Percentiles rank a stretch among this genome's conserved stretches.
Conservation (phyloP, 2,888 invertebrate genomes). For the Pollenia labialis region DNA sequence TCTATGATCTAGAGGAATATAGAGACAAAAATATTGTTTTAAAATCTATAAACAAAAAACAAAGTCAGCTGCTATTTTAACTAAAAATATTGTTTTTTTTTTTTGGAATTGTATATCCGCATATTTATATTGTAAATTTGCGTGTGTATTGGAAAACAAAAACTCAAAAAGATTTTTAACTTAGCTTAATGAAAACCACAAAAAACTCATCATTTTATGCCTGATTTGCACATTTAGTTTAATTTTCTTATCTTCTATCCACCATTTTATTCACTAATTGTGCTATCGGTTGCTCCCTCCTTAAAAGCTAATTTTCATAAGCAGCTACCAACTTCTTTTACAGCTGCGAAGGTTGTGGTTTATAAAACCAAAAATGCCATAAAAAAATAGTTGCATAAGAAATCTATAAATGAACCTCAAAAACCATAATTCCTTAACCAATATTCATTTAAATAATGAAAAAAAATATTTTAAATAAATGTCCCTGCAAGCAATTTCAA, state of each 20-base stretch:
- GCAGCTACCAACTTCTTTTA: constrained; percentile 17
- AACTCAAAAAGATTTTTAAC: constrained; percentile 46
- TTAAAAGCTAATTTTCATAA: constrained; percentile 2
- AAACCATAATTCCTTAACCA: constrained; percentile 39
- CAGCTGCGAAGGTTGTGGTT: constrained; percentile 48
- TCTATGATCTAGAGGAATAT: constrained; percentile 89
- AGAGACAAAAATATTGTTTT: constrained; percentile 71
- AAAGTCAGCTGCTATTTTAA: not conserved
- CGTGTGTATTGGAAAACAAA: constrained; percentile 1
- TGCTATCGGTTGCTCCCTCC: not conserved
- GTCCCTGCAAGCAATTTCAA: too few species aligned
- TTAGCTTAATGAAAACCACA: constrained; percentile 69
- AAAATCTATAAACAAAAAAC: constrained; percentile 15
- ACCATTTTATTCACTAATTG: constrained; percentile 19
- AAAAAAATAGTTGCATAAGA: not conserved
- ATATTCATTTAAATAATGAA: constrained; percentile 20
- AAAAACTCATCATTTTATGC: constrained; percentile 70
- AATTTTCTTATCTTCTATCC: not conserved
- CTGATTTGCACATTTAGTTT: constrained; percentile 45
- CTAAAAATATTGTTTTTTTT: constrained; percentile 5
- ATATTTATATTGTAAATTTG: not conserved
- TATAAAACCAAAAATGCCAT: constrained; percentile 13
- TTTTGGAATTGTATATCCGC: too few species aligned
- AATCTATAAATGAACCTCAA: constrained; percentile 28
- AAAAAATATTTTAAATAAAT: not conserved